Percentiles rank a stretch among this genome's conserved stretches.
These are phyloP conservation scores for Hydropsyche tenuis DNA, from an alignment of 1,140 invertebrate species.

Conservation along the genomic window DNA sequence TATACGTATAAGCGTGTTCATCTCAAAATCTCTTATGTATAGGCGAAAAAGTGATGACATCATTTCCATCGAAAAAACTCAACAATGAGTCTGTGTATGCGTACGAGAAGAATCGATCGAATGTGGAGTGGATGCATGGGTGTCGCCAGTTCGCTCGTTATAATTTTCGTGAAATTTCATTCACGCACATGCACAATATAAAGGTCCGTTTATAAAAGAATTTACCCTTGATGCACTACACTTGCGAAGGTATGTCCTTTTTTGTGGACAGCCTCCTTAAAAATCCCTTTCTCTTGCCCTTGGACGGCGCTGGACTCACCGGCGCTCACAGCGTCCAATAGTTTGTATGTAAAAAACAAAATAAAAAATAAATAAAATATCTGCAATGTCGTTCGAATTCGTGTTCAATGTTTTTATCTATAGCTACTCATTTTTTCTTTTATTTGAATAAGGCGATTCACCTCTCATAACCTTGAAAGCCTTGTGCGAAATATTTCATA, in stretches of 20 bases:
- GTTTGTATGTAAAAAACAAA: background rate
- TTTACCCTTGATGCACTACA: conserved; percentile 14
- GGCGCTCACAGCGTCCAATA: background rate
- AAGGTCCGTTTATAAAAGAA: background rate
- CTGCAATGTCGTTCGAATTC: too few relatives aligned
- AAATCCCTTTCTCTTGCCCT: conserved; percentile 21
- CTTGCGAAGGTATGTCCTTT: conserved; percentile 19
- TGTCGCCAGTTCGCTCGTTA: background rate
- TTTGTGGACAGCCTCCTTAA: conserved; percentile 17
- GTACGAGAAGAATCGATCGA: conserved; percentile 1
- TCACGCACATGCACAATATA: background rate
- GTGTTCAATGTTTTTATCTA: too few relatives aligned
- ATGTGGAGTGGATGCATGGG: background rate
- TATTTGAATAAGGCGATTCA: too few relatives aligned
- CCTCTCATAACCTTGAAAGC: too few relatives aligned
- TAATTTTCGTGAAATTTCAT: background rate
- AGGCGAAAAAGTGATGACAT: conserved; percentile 17
- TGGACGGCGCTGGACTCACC: conserved; percentile 1
- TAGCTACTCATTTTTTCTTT: too few relatives aligned
- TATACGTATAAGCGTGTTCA: background rate
- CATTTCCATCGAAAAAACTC: conserved; percentile 9
- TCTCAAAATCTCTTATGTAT: background rate
- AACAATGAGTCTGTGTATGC: background rate
- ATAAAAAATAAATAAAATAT: too few relatives aligned
- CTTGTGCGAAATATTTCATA: too few relatives aligned